A percentile compares a stretch with the other conserved stretches of the same genome.
Evolutionary conservation across 2,113 vertebrate species (phyloP).

Genomic region (Varanus komodoensis): DNA sequence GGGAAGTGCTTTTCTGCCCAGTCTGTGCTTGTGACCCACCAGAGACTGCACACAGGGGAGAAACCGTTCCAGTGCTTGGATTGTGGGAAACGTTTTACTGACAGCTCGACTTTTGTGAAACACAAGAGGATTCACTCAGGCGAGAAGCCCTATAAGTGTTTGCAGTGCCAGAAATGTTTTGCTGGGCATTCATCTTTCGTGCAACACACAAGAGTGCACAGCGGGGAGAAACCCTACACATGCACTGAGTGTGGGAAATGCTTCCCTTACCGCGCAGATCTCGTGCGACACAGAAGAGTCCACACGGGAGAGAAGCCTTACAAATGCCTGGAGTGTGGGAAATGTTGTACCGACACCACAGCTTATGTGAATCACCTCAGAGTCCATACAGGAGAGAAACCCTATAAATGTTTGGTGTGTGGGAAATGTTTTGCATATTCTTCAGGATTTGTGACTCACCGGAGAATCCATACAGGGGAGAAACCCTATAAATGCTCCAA

Average conservation of each 20-base stretch:
- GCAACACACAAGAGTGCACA: not conserved
- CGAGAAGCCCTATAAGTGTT: not conserved
- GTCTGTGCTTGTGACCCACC: not conserved
- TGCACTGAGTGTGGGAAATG: not conserved
- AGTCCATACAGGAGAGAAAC: not conserved
- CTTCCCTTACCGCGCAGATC: not conserved
- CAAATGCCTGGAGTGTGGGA: not conserved
- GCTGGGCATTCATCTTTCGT: not conserved
- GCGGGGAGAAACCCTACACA: not conserved
- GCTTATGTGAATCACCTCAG: not conserved
- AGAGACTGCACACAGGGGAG: not conserved
- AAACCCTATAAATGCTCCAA: not conserved
- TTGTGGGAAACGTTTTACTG: not conserved
- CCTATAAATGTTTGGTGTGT: not conserved
- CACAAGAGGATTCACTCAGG: not conserved
- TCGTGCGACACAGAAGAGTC: not conserved
- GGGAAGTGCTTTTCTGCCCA: not conserved
- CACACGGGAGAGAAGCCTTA: conserved; percentile 6
- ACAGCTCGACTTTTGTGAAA: not conserved
- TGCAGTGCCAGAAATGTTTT: not conserved
- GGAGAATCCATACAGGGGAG: not conserved
- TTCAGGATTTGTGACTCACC: not conserved
- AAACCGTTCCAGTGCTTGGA: not conserved
- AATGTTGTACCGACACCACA: not conserved
- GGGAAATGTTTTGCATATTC: not conserved